These are phyloP conservation scores for Hirtodrosophila trivittata DNA, from an alignment of 2,888 invertebrate species.

Conservation along the genomic window DNA sequence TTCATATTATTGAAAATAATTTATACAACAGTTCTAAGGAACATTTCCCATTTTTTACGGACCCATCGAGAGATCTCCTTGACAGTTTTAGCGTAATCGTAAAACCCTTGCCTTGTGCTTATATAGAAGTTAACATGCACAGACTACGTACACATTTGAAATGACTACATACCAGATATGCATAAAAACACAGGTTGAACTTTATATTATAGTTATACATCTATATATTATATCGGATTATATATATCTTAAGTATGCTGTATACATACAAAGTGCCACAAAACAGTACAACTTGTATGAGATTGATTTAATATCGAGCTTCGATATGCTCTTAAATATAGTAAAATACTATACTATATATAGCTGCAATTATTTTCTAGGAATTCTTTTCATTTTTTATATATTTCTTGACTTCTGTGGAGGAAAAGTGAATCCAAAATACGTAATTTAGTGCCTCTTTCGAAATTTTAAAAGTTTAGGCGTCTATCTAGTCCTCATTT, in stretches of 20 bases:
- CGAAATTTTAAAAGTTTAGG: conserved; percentile 13
- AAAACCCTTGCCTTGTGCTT: conserved; percentile 26
- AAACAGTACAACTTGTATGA: conserved; percentile 11
- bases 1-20: neutral
- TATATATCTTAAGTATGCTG: conserved; percentile 4
- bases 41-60: conserved; percentile 11
- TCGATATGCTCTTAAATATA: conserved; percentile 6
- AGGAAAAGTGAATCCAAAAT: conserved; percentile 19
- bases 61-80: conserved; percentile 37
- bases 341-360: neutral
- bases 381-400: neutral
- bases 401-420: neutral
- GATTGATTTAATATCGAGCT: conserved; percentile 22
- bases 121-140: conserved; percentile 33
- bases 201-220: conserved; percentile 10
- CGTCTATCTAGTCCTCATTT: conserved; percentile 40
- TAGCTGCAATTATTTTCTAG: conserved; percentile 10
- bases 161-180: conserved; percentile 34
- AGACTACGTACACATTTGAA: conserved; percentile 19
- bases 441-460: conserved; percentile 43
- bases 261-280: conserved; percentile 60
- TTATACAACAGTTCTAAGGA: neutral
- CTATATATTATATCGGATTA: conserved; percentile 17
- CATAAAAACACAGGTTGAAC: conserved; percentile 36
- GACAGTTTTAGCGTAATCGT: neutral